A percentile compares a stretch with the other conserved stretches of the same genome.
Evolutionary conservation across 2,113 vertebrate genomes (phyloP).

Genomic region (Leucosticte australis): DNA sequence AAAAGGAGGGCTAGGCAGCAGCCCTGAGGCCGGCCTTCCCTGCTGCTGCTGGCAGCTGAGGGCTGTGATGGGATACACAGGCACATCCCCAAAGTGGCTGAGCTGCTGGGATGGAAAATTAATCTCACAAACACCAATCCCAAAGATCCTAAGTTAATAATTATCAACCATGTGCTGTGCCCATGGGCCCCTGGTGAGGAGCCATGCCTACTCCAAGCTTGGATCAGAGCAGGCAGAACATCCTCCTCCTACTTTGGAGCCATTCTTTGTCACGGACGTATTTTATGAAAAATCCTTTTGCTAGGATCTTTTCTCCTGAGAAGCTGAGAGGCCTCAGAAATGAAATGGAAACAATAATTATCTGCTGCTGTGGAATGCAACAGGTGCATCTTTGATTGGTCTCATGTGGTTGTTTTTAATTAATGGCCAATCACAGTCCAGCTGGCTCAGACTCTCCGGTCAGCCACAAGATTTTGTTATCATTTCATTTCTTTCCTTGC

Average conservation of each 20-base stretch:
- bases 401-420: too few species aligned
- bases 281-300: too few species aligned
- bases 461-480: too few species aligned
- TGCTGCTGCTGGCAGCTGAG: neutral
- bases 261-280: neutral
- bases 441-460: too few species aligned
- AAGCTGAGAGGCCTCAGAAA: too few species aligned
- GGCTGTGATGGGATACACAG: neutral
- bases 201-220: neutral
- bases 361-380: too few species aligned
- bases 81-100: neutral
- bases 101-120: neutral
- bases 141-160: neutral
- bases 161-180: neutral
- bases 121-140: neutral
- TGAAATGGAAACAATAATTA: too few species aligned
- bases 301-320: too few species aligned
- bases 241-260: neutral
- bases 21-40: neutral
- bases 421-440: too few species aligned
- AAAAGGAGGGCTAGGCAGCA: fast-evolving
- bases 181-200: neutral
- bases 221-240: neutral
- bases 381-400: too few species aligned
- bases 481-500: too few species aligned